phyloP scores from a whole-genome alignment of 2,113 vertebrate species.

The Rhynchomys soricoides region DNA sequence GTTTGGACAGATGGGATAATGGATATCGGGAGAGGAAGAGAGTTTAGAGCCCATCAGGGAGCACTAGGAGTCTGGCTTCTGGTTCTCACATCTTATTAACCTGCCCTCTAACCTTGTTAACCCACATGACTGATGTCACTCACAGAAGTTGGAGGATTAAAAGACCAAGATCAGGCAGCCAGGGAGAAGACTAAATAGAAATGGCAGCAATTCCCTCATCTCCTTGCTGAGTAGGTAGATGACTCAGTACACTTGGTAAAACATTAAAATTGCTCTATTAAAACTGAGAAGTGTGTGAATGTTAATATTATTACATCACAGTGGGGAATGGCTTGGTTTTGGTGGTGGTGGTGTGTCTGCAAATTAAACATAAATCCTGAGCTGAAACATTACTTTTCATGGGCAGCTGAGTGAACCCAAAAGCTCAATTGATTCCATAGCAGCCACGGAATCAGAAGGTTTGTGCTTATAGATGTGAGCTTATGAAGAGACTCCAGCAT shows the following conservation, averaged over 20 bases:
- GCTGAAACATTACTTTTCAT: conserved; percentile 40
- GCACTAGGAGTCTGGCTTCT: not conserved
- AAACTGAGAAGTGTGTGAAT: conserved; percentile 43
- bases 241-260: conserved; percentile 49
- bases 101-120: not conserved
- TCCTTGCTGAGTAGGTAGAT: conserved; percentile 54
- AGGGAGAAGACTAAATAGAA: conserved; percentile 11
- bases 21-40: not conserved
- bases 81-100: not conserved
- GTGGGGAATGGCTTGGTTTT: conserved; percentile 57
- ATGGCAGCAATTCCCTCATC: conserved; percentile 10
- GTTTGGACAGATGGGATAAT: not conserved
- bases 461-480: not conserved
- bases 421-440: not conserved
- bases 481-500: not conserved
- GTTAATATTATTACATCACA: conserved; percentile 48
- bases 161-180: conserved; percentile 3
- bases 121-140: not conserved
- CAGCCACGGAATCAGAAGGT: not conserved
- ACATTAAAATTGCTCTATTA: conserved; percentile 52
- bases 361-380: conserved; percentile 42
- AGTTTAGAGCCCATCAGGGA: not conserved
- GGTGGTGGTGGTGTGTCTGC: conserved; percentile 30
- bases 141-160: not conserved
- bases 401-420: not conserved